phyloP scores from a whole-genome alignment of 1,140 invertebrate genomes.

The Argopecten irradians region DNA sequence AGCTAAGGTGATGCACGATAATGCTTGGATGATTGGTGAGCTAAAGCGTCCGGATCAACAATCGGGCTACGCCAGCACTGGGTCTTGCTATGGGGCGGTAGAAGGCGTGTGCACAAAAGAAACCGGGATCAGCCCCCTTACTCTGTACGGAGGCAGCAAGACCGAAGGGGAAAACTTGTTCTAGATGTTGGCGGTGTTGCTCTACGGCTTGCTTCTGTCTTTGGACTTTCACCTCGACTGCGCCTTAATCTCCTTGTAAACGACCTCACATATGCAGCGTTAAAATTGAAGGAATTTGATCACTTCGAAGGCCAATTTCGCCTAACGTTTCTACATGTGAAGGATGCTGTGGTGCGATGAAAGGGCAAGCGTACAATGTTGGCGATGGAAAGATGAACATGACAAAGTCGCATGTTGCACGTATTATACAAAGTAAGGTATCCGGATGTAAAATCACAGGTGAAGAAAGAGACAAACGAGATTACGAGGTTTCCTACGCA shows the following conservation, averaged over 20 bases:
- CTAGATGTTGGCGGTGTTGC: conserved; percentile 62
- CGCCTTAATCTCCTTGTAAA: conserved; percentile 69
- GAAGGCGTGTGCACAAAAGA: conserved; percentile 68
- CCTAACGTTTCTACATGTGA: conserved; percentile 69
- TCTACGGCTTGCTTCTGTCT: conserved; percentile 68
- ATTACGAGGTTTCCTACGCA: conserved; percentile 69
- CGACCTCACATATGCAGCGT: conserved; percentile 68
- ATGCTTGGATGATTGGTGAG: conserved; percentile 63
- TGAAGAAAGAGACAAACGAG: conserved; percentile 67
- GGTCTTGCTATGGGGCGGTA: conserved; percentile 70
- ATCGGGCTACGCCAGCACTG: conserved; percentile 70
- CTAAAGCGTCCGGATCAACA: conserved; percentile 59
- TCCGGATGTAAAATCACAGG: conserved; percentile 60
- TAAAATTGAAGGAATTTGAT: conserved; percentile 66
- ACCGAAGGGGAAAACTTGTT: conserved; percentile 65
- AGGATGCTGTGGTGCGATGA: conserved; percentile 67
- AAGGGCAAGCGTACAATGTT: conserved; percentile 66
- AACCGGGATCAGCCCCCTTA: conserved; percentile 66
- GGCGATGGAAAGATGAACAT: conserved; percentile 69
- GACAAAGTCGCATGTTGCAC: conserved; percentile 65
- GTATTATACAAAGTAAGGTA: conserved; percentile 59
- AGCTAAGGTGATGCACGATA: conserved; percentile 56
- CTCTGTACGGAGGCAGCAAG: conserved; percentile 68
- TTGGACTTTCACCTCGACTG: conserved; percentile 68
- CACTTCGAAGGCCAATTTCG: conserved; percentile 69